phyloP scores from a whole-genome alignment of 2,113 vertebrate species.

The Cricetomys ansorgei region DNA sequence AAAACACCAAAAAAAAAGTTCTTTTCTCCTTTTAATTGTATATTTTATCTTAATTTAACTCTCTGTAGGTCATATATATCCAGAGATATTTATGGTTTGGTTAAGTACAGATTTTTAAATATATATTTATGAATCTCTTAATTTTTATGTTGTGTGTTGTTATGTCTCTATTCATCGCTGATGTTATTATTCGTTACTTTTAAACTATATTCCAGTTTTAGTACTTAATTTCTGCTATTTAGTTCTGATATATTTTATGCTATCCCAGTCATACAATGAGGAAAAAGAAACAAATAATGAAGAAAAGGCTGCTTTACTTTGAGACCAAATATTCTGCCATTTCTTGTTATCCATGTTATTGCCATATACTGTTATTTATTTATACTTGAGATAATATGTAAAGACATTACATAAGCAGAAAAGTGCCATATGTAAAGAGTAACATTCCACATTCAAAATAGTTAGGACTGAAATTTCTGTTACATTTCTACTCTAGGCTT shows the following conservation, averaged over 20 bases:
- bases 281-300: not conserved
- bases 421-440: not conserved
- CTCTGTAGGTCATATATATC: not conserved
- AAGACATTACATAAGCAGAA: too few relatives aligned
- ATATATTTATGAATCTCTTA: not conserved
- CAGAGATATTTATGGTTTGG: not conserved
- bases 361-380: too few relatives aligned
- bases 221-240: not conserved
- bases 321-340: not conserved
- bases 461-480: not conserved
- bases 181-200: not conserved
- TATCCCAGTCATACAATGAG: not conserved
- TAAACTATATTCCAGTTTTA: constrained; percentile 33
- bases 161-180: too few relatives aligned
- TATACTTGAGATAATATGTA: not conserved
- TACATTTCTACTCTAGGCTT: not conserved
- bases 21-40: not conserved
- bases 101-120: not conserved
- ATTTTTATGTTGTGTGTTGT: not conserved
- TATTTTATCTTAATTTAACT: not conserved
- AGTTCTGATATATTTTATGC: constrained; percentile 10
- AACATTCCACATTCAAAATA: not conserved
- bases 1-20: too few relatives aligned
- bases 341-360: not conserved
- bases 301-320: not conserved